These are phyloP conservation scores for Tachycineta bicolor DNA, from an alignment of 2,113 vertebrate genomes.

Conservation along the genomic window DNA sequence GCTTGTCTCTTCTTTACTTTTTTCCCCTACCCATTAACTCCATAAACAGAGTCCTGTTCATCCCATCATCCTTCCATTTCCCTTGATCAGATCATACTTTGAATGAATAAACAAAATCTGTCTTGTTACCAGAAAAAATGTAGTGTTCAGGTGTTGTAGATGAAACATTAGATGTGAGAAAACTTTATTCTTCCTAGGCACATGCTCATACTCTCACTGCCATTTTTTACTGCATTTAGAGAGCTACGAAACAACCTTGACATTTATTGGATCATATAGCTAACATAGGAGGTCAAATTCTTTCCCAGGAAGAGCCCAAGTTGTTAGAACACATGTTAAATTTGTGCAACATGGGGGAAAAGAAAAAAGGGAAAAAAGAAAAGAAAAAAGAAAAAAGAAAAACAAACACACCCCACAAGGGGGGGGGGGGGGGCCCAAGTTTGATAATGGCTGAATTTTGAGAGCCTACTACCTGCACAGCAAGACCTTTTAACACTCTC, in stretches of 20 bases:
- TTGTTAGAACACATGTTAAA: not conserved
- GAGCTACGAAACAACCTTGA: not conserved
- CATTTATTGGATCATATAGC: not conserved
- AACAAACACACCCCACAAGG: too few relatives aligned
- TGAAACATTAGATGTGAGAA: not conserved
- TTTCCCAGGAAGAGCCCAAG: not conserved
- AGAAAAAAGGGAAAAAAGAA: not conserved
- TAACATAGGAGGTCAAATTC: not conserved
- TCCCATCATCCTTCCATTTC: not conserved
- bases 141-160: not conserved
- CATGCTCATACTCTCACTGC: not conserved
- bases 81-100: not conserved
- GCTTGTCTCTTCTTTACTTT: not conserved
- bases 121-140: not conserved
- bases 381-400: not conserved
- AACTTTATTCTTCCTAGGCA: not conserved
- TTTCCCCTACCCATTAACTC: accelerated
- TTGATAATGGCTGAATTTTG: not conserved
- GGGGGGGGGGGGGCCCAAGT: too few relatives aligned
- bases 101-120: not conserved
- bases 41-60: not conserved
- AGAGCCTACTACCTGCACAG: not conserved
- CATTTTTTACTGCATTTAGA: not conserved
- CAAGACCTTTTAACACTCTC: not conserved
- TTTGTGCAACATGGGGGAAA: not conserved